A percentile compares a stretch with the other conserved stretches of the same genome.
These are phyloP conservation scores for Oryzias celebensis DNA, from an alignment of 2,113 vertebrate genomes.

Conservation along the genomic window DNA sequence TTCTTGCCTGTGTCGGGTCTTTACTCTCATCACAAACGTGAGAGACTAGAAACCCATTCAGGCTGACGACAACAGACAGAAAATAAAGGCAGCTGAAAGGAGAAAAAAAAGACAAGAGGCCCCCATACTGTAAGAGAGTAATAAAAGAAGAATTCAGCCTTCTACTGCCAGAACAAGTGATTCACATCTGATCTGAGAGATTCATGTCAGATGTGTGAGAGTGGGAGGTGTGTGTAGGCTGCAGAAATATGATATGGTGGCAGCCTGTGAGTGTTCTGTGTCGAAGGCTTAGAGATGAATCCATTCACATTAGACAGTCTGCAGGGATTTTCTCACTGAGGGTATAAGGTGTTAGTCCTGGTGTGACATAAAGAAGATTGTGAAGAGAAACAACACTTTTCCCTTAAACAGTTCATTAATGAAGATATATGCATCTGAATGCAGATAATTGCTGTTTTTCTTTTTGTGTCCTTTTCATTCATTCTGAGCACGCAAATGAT, in stretches of 20 bases:
- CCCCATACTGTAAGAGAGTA: slow-evolving; percentile 47
- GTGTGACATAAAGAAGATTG: slow-evolving; percentile 34
- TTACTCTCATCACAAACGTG: slow-evolving; percentile 18
- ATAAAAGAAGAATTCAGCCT: slow-evolving; percentile 67
- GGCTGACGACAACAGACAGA: slow-evolving; percentile 21
- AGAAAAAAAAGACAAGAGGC: slow-evolving; percentile 29
- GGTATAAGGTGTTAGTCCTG: slow-evolving; percentile 34
- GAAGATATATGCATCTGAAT: not conserved
- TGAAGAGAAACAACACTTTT: not conserved
- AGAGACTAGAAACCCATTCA: slow-evolving; percentile 8
- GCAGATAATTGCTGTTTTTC: slow-evolving; percentile 13
- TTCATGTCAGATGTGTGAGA: slow-evolving; percentile 66
- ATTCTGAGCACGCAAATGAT: too few relatives aligned
- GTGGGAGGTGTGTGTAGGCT: slow-evolving; percentile 67
- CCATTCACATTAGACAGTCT: slow-evolving; percentile 55
- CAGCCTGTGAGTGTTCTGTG: slow-evolving; percentile 57
- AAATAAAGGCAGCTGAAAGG: slow-evolving; percentile 38
- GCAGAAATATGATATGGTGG: slow-evolving; percentile 71
- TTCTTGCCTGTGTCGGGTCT: slow-evolving; percentile 7
- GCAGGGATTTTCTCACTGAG: slow-evolving; percentile 50
- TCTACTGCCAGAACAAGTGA: slow-evolving; percentile 69
- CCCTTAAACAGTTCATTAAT: too few relatives aligned
- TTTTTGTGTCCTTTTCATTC: slow-evolving; percentile 8
- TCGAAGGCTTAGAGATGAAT: slow-evolving; percentile 55
- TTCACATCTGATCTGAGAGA: slow-evolving; percentile 71